These are phyloP conservation scores for Neomicropteryx cornuta DNA, from an alignment of 1,140 invertebrate genomes.

Conservation along the genomic window DNA sequence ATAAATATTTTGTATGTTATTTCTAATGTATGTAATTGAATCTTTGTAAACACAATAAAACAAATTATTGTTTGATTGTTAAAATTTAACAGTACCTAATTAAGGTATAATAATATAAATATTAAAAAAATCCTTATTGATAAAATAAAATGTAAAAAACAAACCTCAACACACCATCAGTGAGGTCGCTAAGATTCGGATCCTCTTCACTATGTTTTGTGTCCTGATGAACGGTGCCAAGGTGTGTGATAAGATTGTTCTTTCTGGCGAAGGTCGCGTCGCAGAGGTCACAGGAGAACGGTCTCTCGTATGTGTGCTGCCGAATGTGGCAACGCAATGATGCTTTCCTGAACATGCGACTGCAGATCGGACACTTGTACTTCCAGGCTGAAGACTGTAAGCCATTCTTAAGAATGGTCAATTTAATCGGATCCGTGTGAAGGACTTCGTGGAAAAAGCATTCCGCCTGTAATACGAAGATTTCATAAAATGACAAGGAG, in stretches of 20 bases:
- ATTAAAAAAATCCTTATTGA: no score
- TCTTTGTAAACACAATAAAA: no score
- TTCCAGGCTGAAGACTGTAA: conserved; percentile 28
- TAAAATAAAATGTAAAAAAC: no score
- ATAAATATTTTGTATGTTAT: no score
- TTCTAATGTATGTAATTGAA: no score
- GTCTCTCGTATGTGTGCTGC: conserved; percentile 67
- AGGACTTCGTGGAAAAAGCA: conserved; percentile 53
- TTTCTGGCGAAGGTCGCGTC: conserved; percentile 50
- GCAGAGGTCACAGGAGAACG: conserved; percentile 53
- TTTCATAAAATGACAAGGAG: conserved; percentile 1
- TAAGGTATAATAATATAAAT: no score
- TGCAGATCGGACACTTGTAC: conserved; percentile 54
- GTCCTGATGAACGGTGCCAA: conserved; percentile 33
- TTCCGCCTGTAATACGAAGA: conserved; percentile 40
- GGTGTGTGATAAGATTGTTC: conserved; percentile 45
- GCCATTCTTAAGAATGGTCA: conserved; percentile 20
- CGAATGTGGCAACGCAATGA: conserved; percentile 58
- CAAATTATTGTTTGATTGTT: no score
- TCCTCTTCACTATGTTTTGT: conserved; percentile 36
- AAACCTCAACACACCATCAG: no score
- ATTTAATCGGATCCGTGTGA: conserved; percentile 35
- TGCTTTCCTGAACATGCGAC: conserved; percentile 55
- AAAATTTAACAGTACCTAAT: no score
- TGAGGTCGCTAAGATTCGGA: no score